phyloP scores from a whole-genome alignment of 1,140 invertebrate species.

The Plectrocnemia conspersa region DNA sequence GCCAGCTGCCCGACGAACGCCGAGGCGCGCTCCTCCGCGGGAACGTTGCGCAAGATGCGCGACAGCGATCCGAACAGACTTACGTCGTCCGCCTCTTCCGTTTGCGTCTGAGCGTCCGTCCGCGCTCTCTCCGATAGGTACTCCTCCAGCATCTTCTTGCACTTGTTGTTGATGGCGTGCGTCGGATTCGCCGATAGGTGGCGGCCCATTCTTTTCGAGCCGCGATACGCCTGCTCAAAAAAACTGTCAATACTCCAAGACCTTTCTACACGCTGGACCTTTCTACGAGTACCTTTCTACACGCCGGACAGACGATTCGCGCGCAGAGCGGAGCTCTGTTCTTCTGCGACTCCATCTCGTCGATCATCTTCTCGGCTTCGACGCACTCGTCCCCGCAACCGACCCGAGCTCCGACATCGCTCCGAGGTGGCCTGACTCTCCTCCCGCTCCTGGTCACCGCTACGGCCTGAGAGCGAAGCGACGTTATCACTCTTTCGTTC shows the following conservation, averaged over 20 bases:
- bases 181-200: constrained; percentile 23
- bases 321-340: constrained; percentile 16
- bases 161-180: constrained; percentile 25
- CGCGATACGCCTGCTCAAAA: constrained; percentile 25
- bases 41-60: constrained; percentile 21
- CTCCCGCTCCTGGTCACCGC: constrained; percentile 23
- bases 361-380: too few relatives aligned
- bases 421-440: constrained; percentile 11
- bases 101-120: constrained; percentile 6
- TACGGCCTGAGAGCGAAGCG: constrained; percentile 7
- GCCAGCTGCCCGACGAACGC: constrained; percentile 30
- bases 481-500: too few relatives aligned
- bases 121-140: constrained; percentile 18
- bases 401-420: too few relatives aligned
- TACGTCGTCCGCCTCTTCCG: constrained; percentile 21
- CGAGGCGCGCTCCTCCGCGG: constrained; percentile 21
- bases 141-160: constrained; percentile 18
- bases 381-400: too few relatives aligned
- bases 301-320: constrained; percentile 19
- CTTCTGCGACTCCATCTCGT: not conserved
- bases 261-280: not conserved
- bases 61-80: constrained; percentile 28
- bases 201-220: constrained; percentile 22
- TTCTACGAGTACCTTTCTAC: constrained; percentile 18
- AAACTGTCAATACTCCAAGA: not conserved